Evolutionary conservation across 2,113 vertebrate genomes (phyloP), one percentile per base, ranked within the genome.

Genomic region (Brevimyrus niger): DNA sequence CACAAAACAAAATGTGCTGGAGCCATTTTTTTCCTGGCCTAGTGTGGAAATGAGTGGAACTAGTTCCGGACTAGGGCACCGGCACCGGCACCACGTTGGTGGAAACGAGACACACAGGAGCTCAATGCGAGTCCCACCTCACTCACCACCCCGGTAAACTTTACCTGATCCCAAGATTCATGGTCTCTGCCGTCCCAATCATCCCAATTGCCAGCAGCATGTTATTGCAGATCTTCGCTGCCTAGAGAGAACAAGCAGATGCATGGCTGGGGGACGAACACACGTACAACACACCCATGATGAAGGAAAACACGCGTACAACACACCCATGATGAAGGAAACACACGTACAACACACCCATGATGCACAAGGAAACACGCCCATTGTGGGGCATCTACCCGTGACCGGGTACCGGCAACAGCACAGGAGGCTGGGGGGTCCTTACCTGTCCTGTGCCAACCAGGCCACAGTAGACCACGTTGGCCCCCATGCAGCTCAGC

Each of bases 181-280:
- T 99, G 2, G 97, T 94, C 93, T 99, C 98, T 55, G 98, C 96
- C 10, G 98, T 99, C 89, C 98, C 98, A 83, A 99, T 98, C 98
- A 99, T 99, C 93, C 97, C 96, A 89, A 99, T 98, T 80, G 97
- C 98, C 92, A 99, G 94, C 80, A 99, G 96, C 98, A 99, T 98
- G 93, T 99, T 99, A 96, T 99, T 99, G 92, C 98, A 99, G 93
- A 99, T 99, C 95, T 99, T 99, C 83, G 98, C 98, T 90, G 98
- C 97, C 98, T 99, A 92, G 86, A 87, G 89, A 76, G 73, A 88
- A 27, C 31, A 1, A 23, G 90, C n/a, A n/a, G 44, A 50, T 50
- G 1, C 73, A 80, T 38, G 3, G 88, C 90, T 80, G 73, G 35
- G 13, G 17, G 82, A 10, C 47, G 1, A 47, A 89, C 0, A 0